These are phyloP conservation scores for Embiotoca jacksoni DNA, from an alignment of 2,113 vertebrate genomes.

Conservation along the genomic window DNA sequence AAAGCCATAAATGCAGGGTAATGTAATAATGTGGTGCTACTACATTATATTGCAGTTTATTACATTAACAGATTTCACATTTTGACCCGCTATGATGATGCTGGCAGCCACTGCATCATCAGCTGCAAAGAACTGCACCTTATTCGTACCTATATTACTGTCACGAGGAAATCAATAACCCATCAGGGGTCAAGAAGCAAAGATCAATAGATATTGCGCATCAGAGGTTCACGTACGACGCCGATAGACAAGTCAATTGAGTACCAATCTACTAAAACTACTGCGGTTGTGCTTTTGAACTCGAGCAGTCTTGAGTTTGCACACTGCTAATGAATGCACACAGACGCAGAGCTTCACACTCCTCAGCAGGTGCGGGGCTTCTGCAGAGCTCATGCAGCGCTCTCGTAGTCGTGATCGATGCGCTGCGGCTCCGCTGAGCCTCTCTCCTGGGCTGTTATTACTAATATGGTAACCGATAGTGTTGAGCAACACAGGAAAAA, in stretches of 20 bases:
- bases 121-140: conserved; percentile 39
- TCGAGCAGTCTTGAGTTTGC: conserved; percentile 19
- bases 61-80: conserved; percentile 32
- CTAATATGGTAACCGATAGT: conserved; percentile 37
- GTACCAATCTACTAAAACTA: conserved; percentile 63
- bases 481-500: conserved; percentile 34
- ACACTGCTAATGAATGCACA: conserved; percentile 5
- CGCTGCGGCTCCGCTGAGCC: conserved; percentile 31
- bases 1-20: conserved; percentile 5
- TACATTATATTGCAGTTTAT: conserved; percentile 18
- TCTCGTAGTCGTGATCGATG: conserved; percentile 46
- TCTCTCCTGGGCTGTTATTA: conserved; percentile 36
- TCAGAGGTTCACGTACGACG: conserved; percentile 43
- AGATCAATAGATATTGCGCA: conserved; percentile 41
- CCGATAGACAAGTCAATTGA: conserved; percentile 48
- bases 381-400: conserved; percentile 69
- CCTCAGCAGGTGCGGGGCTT: conserved; percentile 32
- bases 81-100: conserved; percentile 25
- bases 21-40: background rate
- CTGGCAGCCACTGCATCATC: conserved; percentile 33
- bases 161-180: conserved; percentile 60
- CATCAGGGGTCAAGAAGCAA: conserved; percentile 42
- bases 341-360: conserved; percentile 38
- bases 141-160: conserved; percentile 59
- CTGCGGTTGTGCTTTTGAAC: conserved; percentile 62